These are phyloP conservation scores for Eupithecia subfuscata DNA, from an alignment of 2,888 invertebrate genomes.

Conservation along the genomic window DNA sequence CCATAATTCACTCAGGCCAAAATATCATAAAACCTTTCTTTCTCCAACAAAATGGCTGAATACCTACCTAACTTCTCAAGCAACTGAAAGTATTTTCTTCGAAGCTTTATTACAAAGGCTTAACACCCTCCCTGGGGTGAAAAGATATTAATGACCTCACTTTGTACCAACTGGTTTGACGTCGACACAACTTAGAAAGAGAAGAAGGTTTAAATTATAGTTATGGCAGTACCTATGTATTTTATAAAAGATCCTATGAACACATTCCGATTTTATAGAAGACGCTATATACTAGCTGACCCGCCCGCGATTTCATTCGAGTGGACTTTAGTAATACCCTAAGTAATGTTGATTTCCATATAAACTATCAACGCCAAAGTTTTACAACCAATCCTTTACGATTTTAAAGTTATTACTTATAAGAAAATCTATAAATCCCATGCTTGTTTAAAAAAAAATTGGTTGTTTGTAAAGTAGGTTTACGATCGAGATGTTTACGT, in stretches of 20 bases:
- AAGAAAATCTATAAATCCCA: too few species aligned
- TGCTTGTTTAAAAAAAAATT: too few species aligned
- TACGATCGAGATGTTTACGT: too few species aligned
- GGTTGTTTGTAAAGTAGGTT: too few species aligned
- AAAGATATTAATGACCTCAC: constrained; percentile 38
- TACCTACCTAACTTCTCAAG: not conserved
- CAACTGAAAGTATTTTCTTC: constrained; percentile 1
- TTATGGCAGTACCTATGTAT: not conserved
- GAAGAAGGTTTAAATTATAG: not conserved
- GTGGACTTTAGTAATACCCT: too few species aligned
- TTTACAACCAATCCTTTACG: too few species aligned
- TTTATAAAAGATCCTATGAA: not conserved
- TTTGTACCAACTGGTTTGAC: constrained; percentile 21
- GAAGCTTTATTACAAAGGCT: constrained; percentile 15
- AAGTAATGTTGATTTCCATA: too few species aligned
- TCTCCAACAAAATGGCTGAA: not conserved
- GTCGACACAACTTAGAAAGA: not conserved
- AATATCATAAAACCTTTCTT: not conserved
- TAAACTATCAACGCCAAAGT: too few species aligned
- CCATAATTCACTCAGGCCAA: not conserved
- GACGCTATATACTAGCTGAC: too few species aligned
- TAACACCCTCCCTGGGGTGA: constrained; percentile 24
- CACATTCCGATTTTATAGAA: too few species aligned
- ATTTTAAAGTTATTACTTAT: too few species aligned
- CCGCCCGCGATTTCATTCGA: too few species aligned